Evolutionary conservation across 2,888 invertebrate genomes (phyloP).

Genomic region (Platycheirus albimanus): DNA sequence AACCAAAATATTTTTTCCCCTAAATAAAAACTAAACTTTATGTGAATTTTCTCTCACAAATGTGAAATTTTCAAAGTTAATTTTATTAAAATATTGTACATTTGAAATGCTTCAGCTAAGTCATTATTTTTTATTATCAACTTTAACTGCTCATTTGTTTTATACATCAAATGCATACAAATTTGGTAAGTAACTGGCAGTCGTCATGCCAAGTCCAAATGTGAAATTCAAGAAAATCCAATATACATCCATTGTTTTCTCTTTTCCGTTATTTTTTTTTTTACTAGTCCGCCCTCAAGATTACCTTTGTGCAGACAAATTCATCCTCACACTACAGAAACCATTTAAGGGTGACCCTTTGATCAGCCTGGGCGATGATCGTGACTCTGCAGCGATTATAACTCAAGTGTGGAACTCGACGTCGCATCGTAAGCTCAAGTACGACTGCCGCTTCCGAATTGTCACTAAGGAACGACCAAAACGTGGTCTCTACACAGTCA

Average conservation of each 20-base stretch:
- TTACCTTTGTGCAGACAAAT: conserved; percentile 79
- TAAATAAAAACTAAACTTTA: conserved; percentile 27
- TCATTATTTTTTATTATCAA: conserved; percentile 46
- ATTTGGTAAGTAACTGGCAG: conserved; percentile 74
- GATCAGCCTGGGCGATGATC: conserved; percentile 78
- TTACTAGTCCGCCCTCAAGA: conserved; percentile 81
- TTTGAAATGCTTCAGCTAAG: conserved; percentile 44
- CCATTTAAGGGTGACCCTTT: conserved; percentile 79
- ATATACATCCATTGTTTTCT: conserved; percentile 13
- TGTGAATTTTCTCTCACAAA: conserved; percentile 13
- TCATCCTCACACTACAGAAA: conserved; percentile 77
- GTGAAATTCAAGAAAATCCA: neutral
- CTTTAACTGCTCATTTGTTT: conserved; percentile 34
- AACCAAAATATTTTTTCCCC: conserved; percentile 65
- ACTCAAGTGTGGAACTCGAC: conserved; percentile 81
- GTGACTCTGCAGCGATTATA: conserved; percentile 80
- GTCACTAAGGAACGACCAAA: conserved; percentile 77
- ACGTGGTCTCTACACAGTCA: conserved; percentile 80
- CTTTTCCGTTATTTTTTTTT: too few relatives aligned
- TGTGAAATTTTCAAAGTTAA: conserved; percentile 32
- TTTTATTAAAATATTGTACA: neutral
- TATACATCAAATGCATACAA: conserved; percentile 73
- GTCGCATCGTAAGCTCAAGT: conserved; percentile 78
- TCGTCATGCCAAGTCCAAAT: too few relatives aligned
- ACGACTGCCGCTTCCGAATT: conserved; percentile 80